phyloP scores from a whole-genome alignment of 2,888 invertebrate species.

The Parnassius glacialis region DNA sequence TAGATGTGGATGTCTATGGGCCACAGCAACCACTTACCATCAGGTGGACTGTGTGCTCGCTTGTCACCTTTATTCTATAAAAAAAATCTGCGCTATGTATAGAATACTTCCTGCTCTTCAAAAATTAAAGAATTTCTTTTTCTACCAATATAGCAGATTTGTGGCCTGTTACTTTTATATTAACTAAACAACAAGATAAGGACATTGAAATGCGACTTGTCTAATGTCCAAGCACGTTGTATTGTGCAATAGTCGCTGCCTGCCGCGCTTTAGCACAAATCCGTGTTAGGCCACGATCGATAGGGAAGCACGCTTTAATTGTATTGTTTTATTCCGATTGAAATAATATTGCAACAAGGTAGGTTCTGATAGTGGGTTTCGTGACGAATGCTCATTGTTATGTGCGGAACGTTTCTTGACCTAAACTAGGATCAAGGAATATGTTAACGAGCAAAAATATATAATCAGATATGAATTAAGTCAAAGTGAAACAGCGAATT shows the following conservation, averaged over 20 bases:
- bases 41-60: too few species aligned
- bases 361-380: conserved; percentile 22
- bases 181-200: conserved; percentile 22
- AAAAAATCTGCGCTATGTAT: too few species aligned
- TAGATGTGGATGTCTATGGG: too few species aligned
- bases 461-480: neutral
- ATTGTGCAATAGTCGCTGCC: conserved; percentile 46
- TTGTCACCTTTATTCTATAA: too few species aligned
- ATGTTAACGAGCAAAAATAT: neutral
- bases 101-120: too few species aligned
- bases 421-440: conserved; percentile 3
- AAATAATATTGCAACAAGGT: conserved; percentile 26
- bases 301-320: conserved; percentile 51
- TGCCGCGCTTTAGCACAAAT: conserved; percentile 33
- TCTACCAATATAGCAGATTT: too few species aligned
- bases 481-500: too few species aligned
- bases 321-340: conserved; percentile 47
- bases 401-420: neutral
- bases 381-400: conserved; percentile 31
- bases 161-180: neutral
- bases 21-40: too few species aligned
- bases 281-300: conserved; percentile 55
- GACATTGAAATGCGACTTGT: conserved; percentile 27
- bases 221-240: conserved; percentile 28
- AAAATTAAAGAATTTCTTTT: too few species aligned